Evolutionary conservation across 2,797 vertebrate species (phyloP), one percentile per base, ranked within the genome.

Genomic region (Melanogrammus aeglefinus): DNA sequence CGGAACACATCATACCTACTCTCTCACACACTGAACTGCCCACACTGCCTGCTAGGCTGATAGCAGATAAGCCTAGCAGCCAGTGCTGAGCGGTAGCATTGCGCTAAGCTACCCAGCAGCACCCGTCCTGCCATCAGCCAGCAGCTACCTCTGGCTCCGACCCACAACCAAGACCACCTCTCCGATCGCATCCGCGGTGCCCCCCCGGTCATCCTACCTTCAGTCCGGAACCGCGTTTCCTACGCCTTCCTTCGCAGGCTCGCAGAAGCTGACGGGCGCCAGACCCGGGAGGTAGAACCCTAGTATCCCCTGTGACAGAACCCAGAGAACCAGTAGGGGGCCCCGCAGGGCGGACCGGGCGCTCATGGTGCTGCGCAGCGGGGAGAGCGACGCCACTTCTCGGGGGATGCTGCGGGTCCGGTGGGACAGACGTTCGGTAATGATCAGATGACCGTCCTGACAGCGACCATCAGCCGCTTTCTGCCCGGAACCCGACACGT

Each of bases 181-280:
- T 21, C n/a, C n/a, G 18, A 21, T 29, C 24, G 21, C 21, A 6
- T 13, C n/a, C 24, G n/a, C 9, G 24, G 13, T 18, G 14, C 5
- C 57, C 18, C 6, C 57, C 21, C 10, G 63, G 63, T 27, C 35
- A 6, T 4, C 63, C 87, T 90, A 94, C 92, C 92, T 91, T 92
- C 93, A 93, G 81, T 91, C 91, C 7, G 90, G 92, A 4, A 91
- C 82, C 39, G 83, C 74, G 39, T 73, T 57, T 10, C 75, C 81
- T 39, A 84, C 79, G 4, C n/a, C 85, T 7, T 86, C 47, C 0
- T 82, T 77, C 1, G 81, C 84, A 4, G 86, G 80, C 47, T 95
- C 94, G 73, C 96, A 98, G 86, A 98, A 97, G 91, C 94, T 97
- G 85, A 97, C 96, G 3, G 96, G 96, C 0, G 96, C 96, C 86